Evolutionary conservation across 2,888 invertebrate genomes (phyloP), one percentile per base, ranked within the genome.

Genomic region (Sarcophaga caerulescens): DNA sequence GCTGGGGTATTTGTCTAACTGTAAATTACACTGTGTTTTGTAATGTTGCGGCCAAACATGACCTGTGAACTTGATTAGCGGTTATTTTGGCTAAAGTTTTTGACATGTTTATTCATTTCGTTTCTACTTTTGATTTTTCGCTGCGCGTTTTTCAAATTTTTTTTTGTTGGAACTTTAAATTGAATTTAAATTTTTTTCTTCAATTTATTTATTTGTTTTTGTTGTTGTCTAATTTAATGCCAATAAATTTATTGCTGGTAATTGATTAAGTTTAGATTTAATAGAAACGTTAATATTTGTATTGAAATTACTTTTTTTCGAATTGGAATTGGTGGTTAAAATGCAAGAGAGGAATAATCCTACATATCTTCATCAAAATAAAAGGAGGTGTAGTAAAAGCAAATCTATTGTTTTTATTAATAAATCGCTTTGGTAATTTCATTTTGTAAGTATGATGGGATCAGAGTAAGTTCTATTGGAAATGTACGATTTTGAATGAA

Each of bases 31-130:
- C 69, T 78, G 69, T 78, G 75, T 81, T 85, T 79, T 83, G 85
- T 70, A 77, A 86, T 75, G 84, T 78, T 86, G 86, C 86, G 86
- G 84, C 81, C 83, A 84, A 82, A 85, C 87, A 85, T 89, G 88
- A 89, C 90, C 90, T 90, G 89, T 90, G 90, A 89, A 90, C 90
- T 92, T 91, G 91, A 91, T 91, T 91, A 91, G 91, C 91, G 91
- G 91, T 91, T 91, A 89, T 88, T 89, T 88, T 90, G 89, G 88
- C 90, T 89, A 89, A 85, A 88, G 89, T 88, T 90, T 89, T 89
- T 89, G 90, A 90, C 88, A 87, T 89, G 88, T 88, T 89, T 88
- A 85, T 76, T 63, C 45, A 66, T 35, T 74, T 68, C 60, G 35
- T 65, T 74, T 10, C 17, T 62, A 44, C 65, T 25, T 71, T 19